Conservation (phyloP, 2,888 invertebrate genomes). For the Ischnus inquisitorius region DNA sequence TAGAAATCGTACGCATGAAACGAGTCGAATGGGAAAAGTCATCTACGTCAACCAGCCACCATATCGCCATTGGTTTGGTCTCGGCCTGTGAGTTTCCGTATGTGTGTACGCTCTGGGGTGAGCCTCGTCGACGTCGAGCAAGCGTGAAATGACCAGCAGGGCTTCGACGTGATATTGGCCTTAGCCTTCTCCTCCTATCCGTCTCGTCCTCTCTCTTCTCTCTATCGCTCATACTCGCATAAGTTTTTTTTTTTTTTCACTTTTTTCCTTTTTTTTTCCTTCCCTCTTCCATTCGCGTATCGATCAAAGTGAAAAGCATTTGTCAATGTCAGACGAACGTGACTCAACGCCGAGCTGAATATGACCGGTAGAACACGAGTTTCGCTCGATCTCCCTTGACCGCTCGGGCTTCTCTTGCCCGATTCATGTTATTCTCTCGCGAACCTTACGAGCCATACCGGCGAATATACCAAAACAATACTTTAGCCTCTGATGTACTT, state of each 20-base stretch:
- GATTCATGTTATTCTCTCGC: constrained; percentile 63
- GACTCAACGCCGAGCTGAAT: constrained; percentile 65
- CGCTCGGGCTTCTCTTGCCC: constrained; percentile 30
- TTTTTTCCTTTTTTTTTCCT: constrained; percentile 18
- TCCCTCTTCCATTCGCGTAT: constrained; percentile 58
- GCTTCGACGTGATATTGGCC: constrained; percentile 26
- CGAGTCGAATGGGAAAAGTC: constrained; percentile 62
- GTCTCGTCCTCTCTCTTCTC: constrained; percentile 26
- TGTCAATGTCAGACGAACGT: constrained; percentile 73
- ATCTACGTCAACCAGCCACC: constrained; percentile 48
- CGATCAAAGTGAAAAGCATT: constrained; percentile 71
- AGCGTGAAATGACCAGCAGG: constrained; percentile 66
- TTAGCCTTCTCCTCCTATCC: constrained; percentile 8
- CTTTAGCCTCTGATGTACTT: neutral
- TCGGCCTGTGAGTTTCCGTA: constrained; percentile 1
- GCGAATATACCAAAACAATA: constrained; percentile 43
- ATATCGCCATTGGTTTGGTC: constrained; percentile 21
- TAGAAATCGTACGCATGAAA: constrained; percentile 30
- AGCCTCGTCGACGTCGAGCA: constrained; percentile 56
- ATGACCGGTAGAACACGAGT: constrained; percentile 49
- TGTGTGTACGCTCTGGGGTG: constrained; percentile 34
- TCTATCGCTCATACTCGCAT: constrained; percentile 24
- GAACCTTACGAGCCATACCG: constrained; percentile 14
- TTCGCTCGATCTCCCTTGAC: constrained; percentile 48
- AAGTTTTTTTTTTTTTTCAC: constrained; percentile 39